Evolutionary conservation across 2,888 invertebrate species (phyloP), one percentile per base, ranked within the genome.

Genomic region (Cataglyphis livida): DNA sequence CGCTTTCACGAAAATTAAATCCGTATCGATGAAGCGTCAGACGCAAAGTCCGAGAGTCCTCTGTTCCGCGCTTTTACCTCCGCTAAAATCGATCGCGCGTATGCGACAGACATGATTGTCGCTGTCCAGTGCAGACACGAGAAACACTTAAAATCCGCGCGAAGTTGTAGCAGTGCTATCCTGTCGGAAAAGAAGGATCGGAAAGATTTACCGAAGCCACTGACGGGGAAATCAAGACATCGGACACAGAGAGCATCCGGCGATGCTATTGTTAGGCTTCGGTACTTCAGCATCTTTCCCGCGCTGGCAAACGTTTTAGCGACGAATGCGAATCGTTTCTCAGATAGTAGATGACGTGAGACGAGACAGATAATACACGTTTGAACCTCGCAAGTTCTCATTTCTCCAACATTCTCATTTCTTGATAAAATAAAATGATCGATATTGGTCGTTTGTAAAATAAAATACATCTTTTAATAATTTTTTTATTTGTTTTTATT

Each of bases 1-100:
- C 85, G 87, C 84, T 88, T 85, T 85, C 70, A 83, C 79, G 85
- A 88, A 89, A 87, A 86, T 88, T 87, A 88, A 90, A 90, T 85
- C 87, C 85, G 79, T 84, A 87, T 85, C 85, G 85, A 82, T 89
- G 83, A 84, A 84, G 83, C 84, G 79, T 74, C 83, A 81, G 76
- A 75, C 68, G 82, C 84, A 85, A 81, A 81, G 84, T 66, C 87
- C 61, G 78, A 83, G 71, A 82, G 78, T 81, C 57, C 74, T 71
- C 62, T 65, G 59, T 85, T 86, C 64, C 25, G 61, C 57, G 54
- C 74, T 73, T 65, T 71, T 68, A 65, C 57, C 25, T 25, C n/a
- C 21, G 79, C 35, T 59, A 21, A 48, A 79, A 85, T 85, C 73
- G 74, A 75, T 18, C 78, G 74, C 38, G 32, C 76, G 62, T 81